phyloP scores from a whole-genome alignment of 2,113 vertebrate species.

The Plotosus lineatus region DNA sequence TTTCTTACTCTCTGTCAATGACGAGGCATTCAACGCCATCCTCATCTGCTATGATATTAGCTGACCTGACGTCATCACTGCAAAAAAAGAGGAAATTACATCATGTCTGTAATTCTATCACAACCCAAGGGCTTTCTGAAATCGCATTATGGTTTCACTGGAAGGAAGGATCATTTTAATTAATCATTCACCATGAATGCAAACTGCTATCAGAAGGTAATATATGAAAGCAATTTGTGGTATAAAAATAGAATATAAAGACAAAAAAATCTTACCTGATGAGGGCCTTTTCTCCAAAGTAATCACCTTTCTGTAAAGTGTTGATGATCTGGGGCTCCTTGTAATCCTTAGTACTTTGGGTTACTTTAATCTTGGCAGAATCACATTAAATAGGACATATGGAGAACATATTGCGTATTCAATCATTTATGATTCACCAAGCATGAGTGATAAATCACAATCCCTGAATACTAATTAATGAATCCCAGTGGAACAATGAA shows the following conservation, averaged over 20 bases:
- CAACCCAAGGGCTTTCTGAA: neutral
- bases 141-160: neutral
- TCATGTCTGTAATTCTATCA: neutral
- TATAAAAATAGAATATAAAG: neutral
- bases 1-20: constrained; percentile 77
- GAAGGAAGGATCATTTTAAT: constrained; percentile 3
- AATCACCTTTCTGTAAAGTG: constrained; percentile 73
- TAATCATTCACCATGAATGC: neutral
- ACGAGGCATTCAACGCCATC: constrained; percentile 76
- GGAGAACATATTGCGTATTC: neutral
- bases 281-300: constrained; percentile 78
- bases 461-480: constrained; percentile 20
- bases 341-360: constrained; percentile 68
- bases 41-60: constrained; percentile 76
- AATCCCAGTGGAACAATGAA: neutral
- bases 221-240: neutral
- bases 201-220: neutral
- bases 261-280: constrained; percentile 64
- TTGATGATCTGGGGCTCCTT: constrained; percentile 71
- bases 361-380: constrained; percentile 71
- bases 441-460: neutral
- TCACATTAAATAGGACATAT: neutral
- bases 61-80: constrained; percentile 75
- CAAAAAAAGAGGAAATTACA: constrained; percentile 21
- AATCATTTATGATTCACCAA: neutral